Percentiles rank a stretch among this genome's conserved stretches.
Evolutionary conservation across 2,888 invertebrate species (phyloP).

Genomic region (Therioaphis trifolii): DNA sequence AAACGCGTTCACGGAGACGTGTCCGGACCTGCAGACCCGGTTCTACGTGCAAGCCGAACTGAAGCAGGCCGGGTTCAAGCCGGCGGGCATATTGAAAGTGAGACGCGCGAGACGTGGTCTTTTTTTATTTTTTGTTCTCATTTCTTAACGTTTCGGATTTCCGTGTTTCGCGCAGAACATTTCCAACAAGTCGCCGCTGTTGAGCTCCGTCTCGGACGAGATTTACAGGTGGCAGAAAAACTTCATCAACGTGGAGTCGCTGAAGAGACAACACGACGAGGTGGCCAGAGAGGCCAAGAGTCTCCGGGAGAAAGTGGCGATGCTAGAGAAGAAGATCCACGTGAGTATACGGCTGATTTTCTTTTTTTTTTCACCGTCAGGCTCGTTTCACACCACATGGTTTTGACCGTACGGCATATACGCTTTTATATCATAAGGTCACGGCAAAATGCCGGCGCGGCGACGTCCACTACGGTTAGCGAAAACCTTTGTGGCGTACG

Average conservation of each 20-base stretch:
- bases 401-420: no score
- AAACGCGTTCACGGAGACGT: slow-evolving; percentile 83
- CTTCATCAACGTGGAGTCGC: slow-evolving; percentile 82
- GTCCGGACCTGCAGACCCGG: slow-evolving; percentile 80
- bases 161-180: slow-evolving; percentile 73
- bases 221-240: slow-evolving; percentile 82
- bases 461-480: no score
- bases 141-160: no score
- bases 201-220: slow-evolving; percentile 76
- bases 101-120: no score
- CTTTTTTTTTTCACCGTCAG: no score
- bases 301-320: slow-evolving; percentile 76
- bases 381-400: no score
- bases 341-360: slow-evolving; percentile 69
- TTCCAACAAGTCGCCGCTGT: slow-evolving; percentile 73
- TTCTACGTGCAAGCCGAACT: slow-evolving; percentile 84
- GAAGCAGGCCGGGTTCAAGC: slow-evolving; percentile 83
- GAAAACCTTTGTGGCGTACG: no score
- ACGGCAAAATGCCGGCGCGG: no score
- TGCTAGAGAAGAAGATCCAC: slow-evolving; percentile 80
- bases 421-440: no score
- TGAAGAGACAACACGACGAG: slow-evolving; percentile 78
- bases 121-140: no score
- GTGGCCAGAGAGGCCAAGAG: slow-evolving; percentile 75
- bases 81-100: slow-evolving; percentile 71